Evolutionary conservation across 2,888 invertebrate species (phyloP), one percentile per base, ranked within the genome.

Genomic region (Melipona bicolor): DNA sequence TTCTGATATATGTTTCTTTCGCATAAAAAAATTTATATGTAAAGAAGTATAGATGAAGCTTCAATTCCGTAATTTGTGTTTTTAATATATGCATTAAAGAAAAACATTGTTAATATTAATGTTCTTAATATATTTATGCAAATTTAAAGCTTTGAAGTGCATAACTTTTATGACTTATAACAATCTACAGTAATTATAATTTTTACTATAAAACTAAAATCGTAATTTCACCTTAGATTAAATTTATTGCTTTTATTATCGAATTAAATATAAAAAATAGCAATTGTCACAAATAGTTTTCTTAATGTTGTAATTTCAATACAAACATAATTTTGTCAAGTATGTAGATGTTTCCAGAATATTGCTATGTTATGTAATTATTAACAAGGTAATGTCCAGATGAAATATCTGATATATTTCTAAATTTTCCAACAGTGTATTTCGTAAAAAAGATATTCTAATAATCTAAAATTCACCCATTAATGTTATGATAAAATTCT

Each of bases 231-330:
- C 52, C 71, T 82, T 81, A 78, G 50, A 77, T 50, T 84, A 79
- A 80, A 81, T 64, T 64, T 64, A 86, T 86, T 74, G 75, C 54
- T 79, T 86, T 80, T 61, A 75, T 77, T 84, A 85, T 70, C 56
- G 52, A 89, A 87, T 77, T 83, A 86, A 89, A 90, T 90, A 90
- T 83, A 90, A 90, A 90, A 27, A 90, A 90, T 90, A 90, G 84
- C 81, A 76, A 79, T 88, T 77, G 75, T 78, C 75, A 78, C 65
- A 83, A 83, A 83, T 72, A 72, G 61, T 69, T 86, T 84, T 79
- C 65, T 62, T 71, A 77, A 84, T 62, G 74, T 78, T 68, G 65
- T 62, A 65, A 82, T 85, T 82, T 52, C 67, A 75, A 85, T 85
- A 74, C 43, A 67, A 88, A 80, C 67, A 80, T 75, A 84, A 84